Evolutionary conservation across 2,888 invertebrate species (phyloP), one percentile per base, ranked within the genome.

Genomic region (Linnaemya tessellans): DNA sequence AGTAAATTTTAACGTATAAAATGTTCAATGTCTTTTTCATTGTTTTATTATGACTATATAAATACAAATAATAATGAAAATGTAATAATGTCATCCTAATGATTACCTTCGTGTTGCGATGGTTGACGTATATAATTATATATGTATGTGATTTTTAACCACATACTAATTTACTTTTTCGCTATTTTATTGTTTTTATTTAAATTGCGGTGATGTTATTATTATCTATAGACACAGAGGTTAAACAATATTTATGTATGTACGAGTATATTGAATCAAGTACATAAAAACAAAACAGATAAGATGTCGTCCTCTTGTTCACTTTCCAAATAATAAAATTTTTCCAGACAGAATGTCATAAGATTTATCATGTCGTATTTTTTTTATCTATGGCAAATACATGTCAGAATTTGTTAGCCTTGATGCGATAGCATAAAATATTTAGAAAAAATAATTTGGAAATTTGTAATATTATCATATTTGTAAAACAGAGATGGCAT

Each of bases 31-130:
- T 64, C 54, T 56, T 68, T 56, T 25, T 41, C 35, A 54, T 71
- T 58, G 41, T 74, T n/a, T n/a, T 51, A 67, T 68, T 30, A 60
- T 68, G n/a, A 65, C 58, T 58, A 46, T 58, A 46, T 49, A 58
- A 74, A 71, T 25, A 58, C 64, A 20, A 62, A 64, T 80, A 56
- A 62, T 54, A 54, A 68, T 75, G 54, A 51, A 43, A 64, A 68
- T 68, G 22, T 75, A 54, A 83, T 83, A 78, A 75, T 77, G 68
- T 67, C 82, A 83, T 77, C 80, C 74, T 68, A 10, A 30, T 73
- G 71, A 73, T 73, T 67, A 73, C 73, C 78, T 82, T 83, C 83
- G 67, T 68, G 60, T 68, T 51, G 58, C 56, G 67, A 60, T 62
- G 54, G 35, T 71, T 78, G 67, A 62, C 49, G 60, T 58, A 78